Evolutionary conservation across 1,140 invertebrate species (phyloP).

Genomic region (Bombus haemorrhoidalis): DNA sequence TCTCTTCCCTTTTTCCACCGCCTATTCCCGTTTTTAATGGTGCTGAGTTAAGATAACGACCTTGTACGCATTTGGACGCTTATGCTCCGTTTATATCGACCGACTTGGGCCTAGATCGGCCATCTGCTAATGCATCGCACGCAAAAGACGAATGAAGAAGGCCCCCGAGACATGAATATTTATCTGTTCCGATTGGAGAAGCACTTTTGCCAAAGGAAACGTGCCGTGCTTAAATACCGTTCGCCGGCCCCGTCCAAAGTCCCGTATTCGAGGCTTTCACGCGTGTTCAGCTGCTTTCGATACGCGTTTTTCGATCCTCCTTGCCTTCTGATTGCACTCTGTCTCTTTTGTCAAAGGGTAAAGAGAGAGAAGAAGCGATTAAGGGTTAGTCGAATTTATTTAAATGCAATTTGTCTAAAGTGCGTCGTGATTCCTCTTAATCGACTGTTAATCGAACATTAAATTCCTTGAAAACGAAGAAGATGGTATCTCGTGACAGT

Average conservation of each 20-base stretch:
- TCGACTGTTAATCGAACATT: not conserved
- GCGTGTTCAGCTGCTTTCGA: not conserved
- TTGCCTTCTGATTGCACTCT: not conserved
- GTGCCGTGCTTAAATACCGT: conserved; percentile 59
- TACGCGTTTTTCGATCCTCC: conserved; percentile 10
- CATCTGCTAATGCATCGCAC: conserved; percentile 72
- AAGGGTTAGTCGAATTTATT: not conserved
- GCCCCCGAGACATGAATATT: conserved; percentile 66
- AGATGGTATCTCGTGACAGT: no score
- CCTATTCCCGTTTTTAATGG: conserved; percentile 64
- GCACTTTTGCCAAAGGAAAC: conserved; percentile 64
- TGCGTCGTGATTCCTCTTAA: not conserved
- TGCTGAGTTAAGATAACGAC: conserved; percentile 73
- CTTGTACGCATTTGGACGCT: conserved; percentile 71
- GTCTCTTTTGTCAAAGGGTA: not conserved
- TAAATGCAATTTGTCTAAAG: conserved; percentile 17
- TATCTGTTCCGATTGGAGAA: conserved; percentile 60
- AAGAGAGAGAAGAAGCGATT: not conserved
- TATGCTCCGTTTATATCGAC: conserved; percentile 65
- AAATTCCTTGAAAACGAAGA: not conserved
- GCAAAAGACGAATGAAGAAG: conserved; percentile 61
- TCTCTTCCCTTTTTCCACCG: conserved; percentile 19
- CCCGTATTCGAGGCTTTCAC: conserved; percentile 44
- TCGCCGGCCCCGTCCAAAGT: conserved; percentile 31
- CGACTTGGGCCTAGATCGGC: conserved; percentile 65